Percentiles rank a stretch among this genome's conserved stretches.
Evolutionary conservation across 2,113 vertebrate species (phyloP).

Genomic region (Melanotaenia duboulayi): DNA sequence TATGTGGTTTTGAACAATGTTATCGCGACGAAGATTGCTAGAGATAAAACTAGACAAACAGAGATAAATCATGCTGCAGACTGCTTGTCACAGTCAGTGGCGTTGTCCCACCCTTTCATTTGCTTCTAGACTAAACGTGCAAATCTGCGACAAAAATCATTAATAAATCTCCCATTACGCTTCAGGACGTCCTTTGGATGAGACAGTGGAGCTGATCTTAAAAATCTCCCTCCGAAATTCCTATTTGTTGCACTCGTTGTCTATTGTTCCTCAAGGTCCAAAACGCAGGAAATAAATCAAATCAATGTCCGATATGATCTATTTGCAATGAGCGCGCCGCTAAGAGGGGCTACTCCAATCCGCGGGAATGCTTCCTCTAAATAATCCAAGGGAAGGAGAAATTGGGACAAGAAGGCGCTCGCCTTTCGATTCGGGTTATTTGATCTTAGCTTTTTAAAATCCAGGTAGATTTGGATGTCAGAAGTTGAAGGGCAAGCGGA

Average conservation of each 20-base stretch:
- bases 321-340: slow-evolving; percentile 23
- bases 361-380: slow-evolving; percentile 6
- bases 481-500: slow-evolving; percentile 76
- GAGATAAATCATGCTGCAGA: slow-evolving; percentile 59
- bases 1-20: slow-evolving; percentile 7
- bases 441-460: slow-evolving; percentile 17
- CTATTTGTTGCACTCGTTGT: slow-evolving; percentile 1
- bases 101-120: slow-evolving; percentile 73
- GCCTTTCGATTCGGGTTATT: neutral
- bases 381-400: slow-evolving; percentile 18
- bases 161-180: slow-evolving; percentile 64
- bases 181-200: slow-evolving; percentile 45
- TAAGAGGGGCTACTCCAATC: slow-evolving; percentile 4
- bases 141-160: slow-evolving; percentile 62
- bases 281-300: slow-evolving; percentile 56
- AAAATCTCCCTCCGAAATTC: slow-evolving; percentile 14
- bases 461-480: slow-evolving; percentile 56
- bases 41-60: slow-evolving; percentile 58
- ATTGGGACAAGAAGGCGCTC: neutral
- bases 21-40: slow-evolving; percentile 36
- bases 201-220: slow-evolving; percentile 13
- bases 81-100: slow-evolving; percentile 58
- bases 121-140: slow-evolving; percentile 49
- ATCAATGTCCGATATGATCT: slow-evolving; percentile 61
- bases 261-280: slow-evolving; percentile 58